These are phyloP conservation scores for Eupelmus urozonus DNA, from an alignment of 2,888 invertebrate species.

Conservation along the genomic window DNA sequence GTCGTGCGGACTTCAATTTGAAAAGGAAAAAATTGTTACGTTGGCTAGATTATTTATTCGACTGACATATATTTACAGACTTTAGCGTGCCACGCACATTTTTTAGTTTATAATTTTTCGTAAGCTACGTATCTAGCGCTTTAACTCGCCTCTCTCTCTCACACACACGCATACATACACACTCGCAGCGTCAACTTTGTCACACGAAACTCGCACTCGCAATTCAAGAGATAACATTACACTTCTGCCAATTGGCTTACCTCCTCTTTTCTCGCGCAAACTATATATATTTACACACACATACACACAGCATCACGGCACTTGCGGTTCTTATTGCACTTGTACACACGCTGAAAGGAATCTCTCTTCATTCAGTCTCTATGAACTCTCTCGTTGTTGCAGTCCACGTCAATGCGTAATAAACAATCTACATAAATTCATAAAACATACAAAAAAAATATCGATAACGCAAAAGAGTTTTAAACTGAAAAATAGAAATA, in stretches of 20 bases:
- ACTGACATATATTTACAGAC: constrained; percentile 65
- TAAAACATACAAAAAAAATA: constrained; percentile 4
- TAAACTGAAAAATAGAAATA: too few species aligned
- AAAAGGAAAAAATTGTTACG: background rate
- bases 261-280: too few species aligned
- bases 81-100: constrained; percentile 65
- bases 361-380: constrained; percentile 57
- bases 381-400: constrained; percentile 33
- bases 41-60: constrained; percentile 15
- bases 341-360: constrained; percentile 48
- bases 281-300: constrained; percentile 52
- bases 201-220: constrained; percentile 57
- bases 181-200: constrained; percentile 27
- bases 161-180: constrained; percentile 53
- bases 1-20: constrained; percentile 19
- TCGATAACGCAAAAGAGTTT: constrained; percentile 63
- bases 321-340: constrained; percentile 53
- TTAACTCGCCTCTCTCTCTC: constrained; percentile 57
- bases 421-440: constrained; percentile 8
- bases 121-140: background rate
- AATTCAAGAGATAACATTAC: constrained; percentile 51
- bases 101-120: constrained; percentile 49
- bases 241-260: constrained; percentile 35
- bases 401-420: background rate
- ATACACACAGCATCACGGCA: constrained; percentile 16